phyloP scores from a whole-genome alignment of 2,797 vertebrate species.

The Denticeps clupeoides region DNA sequence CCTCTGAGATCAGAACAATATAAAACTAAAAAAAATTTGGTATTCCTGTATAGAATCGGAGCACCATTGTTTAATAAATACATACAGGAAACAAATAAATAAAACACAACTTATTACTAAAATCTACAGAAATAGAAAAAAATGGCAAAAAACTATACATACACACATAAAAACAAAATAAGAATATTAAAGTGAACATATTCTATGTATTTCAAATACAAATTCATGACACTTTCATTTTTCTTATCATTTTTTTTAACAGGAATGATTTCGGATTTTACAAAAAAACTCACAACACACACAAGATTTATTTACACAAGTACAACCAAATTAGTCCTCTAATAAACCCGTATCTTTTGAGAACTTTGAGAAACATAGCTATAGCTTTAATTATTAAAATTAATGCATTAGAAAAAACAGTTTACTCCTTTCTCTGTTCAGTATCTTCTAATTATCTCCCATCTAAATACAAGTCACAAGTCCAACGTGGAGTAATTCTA shows the following conservation, averaged over 20 bases:
- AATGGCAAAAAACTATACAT: background rate
- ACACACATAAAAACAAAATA: constrained; percentile 1
- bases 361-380: constrained; percentile 41
- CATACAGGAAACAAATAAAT: constrained; percentile 49
- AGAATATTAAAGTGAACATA: background rate
- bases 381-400: constrained; percentile 30
- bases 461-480: constrained; percentile 65
- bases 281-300: constrained; percentile 31
- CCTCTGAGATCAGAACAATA: constrained; percentile 44
- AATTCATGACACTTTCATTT: constrained; percentile 4
- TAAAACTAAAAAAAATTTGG: constrained; percentile 57
- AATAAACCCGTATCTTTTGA: constrained; percentile 62
- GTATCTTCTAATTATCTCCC: constrained; percentile 45
- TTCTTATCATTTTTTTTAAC: too few species aligned
- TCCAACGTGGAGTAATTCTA: constrained; percentile 70
- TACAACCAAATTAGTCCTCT: constrained; percentile 54
- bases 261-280: constrained; percentile 20
- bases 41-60: constrained; percentile 50
- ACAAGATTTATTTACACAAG: constrained; percentile 51
- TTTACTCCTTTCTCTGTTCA: constrained; percentile 20
- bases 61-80: constrained; percentile 69
- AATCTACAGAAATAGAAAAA: constrained; percentile 17
- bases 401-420: constrained; percentile 39
- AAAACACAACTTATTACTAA: constrained; percentile 68
- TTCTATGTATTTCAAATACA: background rate